Conservation (phyloP, 30 jellyfish, hydroid and myxozoan species). For the Aurelia sp. region DNA sequence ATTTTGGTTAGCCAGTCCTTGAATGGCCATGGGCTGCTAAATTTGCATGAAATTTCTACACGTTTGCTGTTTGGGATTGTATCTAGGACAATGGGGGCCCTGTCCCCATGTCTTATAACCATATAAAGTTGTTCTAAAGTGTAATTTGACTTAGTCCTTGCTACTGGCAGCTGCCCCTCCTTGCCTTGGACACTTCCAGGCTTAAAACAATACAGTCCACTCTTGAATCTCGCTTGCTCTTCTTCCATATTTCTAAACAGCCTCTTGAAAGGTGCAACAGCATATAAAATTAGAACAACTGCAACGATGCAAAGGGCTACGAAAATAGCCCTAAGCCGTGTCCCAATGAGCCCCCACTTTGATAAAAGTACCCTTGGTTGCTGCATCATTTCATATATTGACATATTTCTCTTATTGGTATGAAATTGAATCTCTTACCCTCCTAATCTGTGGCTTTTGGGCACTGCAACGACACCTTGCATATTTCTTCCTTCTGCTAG, state of each 20-base stretch:
- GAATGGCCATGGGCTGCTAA: slow-evolving; percentile 37
- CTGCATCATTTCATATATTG: slow-evolving; percentile 11
- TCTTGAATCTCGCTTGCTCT: slow-evolving; percentile 5
- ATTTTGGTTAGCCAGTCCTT: slow-evolving; percentile 27
- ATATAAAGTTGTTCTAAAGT: slow-evolving; percentile 76
- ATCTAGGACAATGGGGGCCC: slow-evolving; percentile 86
- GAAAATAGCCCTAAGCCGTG: slow-evolving; percentile 32
- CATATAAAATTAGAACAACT: neutral
- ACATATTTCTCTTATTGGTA: slow-evolving; percentile 3
- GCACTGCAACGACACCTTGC: no score
- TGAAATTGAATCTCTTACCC: no score
- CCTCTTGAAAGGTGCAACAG: neutral
- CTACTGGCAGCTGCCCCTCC: slow-evolving; percentile 43
- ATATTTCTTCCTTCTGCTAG: no score
- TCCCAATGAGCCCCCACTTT: slow-evolving; percentile 73
- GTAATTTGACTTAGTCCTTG: slow-evolving; percentile 16
- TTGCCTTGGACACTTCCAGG: slow-evolving; percentile 82
- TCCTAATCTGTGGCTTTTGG: no score
- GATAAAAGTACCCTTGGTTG: slow-evolving; percentile 57
- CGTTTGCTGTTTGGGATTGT: slow-evolving; percentile 89
- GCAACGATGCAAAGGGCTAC: slow-evolving; percentile 1
- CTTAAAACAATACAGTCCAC: slow-evolving; percentile 62
- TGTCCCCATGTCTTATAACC: slow-evolving; percentile 96
- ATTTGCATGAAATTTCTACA: slow-evolving; percentile 75
- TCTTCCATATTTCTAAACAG: neutral